Evolutionary conservation across 2,888 invertebrate genomes (phyloP), one percentile per base, ranked within the genome.

Genomic region (Pinctada fucata): DNA sequence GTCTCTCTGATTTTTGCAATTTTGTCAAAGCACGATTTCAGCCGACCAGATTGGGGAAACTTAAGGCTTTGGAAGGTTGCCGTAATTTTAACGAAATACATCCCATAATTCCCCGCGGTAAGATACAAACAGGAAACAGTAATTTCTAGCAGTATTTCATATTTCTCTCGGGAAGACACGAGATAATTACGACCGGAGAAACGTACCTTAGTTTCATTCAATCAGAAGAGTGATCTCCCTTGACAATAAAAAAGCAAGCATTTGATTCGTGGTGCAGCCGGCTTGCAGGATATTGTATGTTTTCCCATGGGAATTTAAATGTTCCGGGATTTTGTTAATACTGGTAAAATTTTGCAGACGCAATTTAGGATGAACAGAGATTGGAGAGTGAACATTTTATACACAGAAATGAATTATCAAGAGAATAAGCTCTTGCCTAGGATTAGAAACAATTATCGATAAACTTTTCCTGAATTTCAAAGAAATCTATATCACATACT

Each of bases 91-190:
- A 76, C 70, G 64, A 72, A 76, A 76, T 76, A 70, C 76, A 76
- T 76, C 69, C 68, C 47, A 64, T n/a, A 52, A 69, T 48, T 70
- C 79, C 49, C 76, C 50, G 13, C 73, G 76, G 79, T 31, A 69
- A 48, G 65, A n/a, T 68, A 66, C 58, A 74, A 69, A 69, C 73
- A 69, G 76, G 75, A 79, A 71, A 66, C 76, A 52, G 73, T 79
- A 76, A 76, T 79, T 74, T 74, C 79, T 73, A 65, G 63, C 63
- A 76, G 74, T 74, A 79, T 79, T 72, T 74, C 76, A 79, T 76
- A 76, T 79, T 76, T 79, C 79, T 75, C 79, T 49, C 5, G 74
- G 66, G 79, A 69, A 48, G 31, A 64, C 16, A 16, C 66, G 70
- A 70, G 72, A 79, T 79, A 76, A 79, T 79, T 76, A 76, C 74